Percentiles rank a stretch among this genome's conserved stretches.
Evolutionary conservation across 2,888 invertebrate species (phyloP).

Genomic region (Vandiemenella viatica): DNA sequence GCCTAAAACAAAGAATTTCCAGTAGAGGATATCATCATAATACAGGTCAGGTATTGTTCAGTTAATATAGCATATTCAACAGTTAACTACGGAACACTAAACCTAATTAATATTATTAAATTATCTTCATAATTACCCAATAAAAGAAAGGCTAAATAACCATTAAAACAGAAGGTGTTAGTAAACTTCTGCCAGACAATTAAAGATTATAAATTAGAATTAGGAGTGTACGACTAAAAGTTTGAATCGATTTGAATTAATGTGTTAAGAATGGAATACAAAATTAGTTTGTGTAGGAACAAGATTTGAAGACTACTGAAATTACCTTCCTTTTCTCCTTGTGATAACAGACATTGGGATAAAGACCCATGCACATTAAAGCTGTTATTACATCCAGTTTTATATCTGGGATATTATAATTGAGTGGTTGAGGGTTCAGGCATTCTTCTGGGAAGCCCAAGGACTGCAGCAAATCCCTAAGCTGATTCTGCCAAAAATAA

Average conservation of each 20-base stretch:
- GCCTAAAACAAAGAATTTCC: no score
- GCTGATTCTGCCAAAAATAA: slow-evolving; percentile 36
- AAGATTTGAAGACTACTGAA: not conserved
- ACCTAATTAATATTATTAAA: no score
- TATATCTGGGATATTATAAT: slow-evolving; percentile 59
- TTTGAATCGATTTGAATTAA: not conserved
- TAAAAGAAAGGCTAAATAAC: not conserved
- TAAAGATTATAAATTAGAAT: no score
- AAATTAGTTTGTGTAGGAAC: not conserved
- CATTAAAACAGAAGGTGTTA: not conserved
- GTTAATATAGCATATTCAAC: no score
- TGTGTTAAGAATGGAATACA: not conserved
- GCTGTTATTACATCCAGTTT: slow-evolving; percentile 70
- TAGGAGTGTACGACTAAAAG: no score
- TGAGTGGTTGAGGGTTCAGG: slow-evolving; percentile 55
- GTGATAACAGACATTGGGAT: slow-evolving; percentile 92
- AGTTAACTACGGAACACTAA: no score
- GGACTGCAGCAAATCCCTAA: slow-evolving; percentile 49
- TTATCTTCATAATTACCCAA: not conserved
- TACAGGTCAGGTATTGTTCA: no score
- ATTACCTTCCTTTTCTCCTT: slow-evolving; percentile 79
- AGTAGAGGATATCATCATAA: no score
- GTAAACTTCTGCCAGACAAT: no score
- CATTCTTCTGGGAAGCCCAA: slow-evolving; percentile 85
- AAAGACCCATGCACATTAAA: slow-evolving; percentile 77